phyloP scores from a whole-genome alignment of 2,797 vertebrate species.

The Molothrus ater region DNA sequence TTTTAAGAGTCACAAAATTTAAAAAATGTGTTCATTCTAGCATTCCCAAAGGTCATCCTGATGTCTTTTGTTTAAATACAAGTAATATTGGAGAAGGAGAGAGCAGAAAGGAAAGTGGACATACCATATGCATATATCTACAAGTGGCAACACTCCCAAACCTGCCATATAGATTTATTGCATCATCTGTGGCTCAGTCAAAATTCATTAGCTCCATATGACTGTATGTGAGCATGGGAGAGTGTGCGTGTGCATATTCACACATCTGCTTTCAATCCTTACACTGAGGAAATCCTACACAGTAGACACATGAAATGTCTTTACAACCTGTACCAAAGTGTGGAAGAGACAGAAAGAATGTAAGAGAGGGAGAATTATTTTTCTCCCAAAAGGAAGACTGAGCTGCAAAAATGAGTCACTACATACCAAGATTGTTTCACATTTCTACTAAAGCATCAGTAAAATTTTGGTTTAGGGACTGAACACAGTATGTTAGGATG shows the following conservation, averaged over 20 bases:
- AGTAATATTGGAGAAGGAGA: neutral
- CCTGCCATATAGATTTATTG: slow-evolving; percentile 60
- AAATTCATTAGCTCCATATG: slow-evolving; percentile 49
- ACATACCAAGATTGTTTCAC: neutral
- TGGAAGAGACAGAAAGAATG: slow-evolving; percentile 30
- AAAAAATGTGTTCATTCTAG: neutral
- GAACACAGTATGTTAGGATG: neutral
- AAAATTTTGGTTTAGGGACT: neutral
- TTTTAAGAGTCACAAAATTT: neutral
- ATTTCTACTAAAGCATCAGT: neutral
- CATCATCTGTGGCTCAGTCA: slow-evolving; percentile 51
- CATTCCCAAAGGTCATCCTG: neutral
- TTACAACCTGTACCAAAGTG: slow-evolving; percentile 54
- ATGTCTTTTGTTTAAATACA: neutral
- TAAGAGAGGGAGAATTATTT: neutral
- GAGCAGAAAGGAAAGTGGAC: neutral
- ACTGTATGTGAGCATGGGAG: neutral
- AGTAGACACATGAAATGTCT: slow-evolving; percentile 42
- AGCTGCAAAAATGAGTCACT: slow-evolving; percentile 29
- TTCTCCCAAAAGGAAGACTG: neutral
- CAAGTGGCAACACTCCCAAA: slow-evolving; percentile 57
- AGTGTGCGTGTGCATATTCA: neutral
- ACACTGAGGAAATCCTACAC: slow-evolving; percentile 53
- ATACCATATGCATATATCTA: neutral
- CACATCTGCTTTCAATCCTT: slow-evolving; percentile 68